Evolutionary conservation across 2,888 invertebrate species (phyloP).

Genomic region (Phasia obesa): DNA sequence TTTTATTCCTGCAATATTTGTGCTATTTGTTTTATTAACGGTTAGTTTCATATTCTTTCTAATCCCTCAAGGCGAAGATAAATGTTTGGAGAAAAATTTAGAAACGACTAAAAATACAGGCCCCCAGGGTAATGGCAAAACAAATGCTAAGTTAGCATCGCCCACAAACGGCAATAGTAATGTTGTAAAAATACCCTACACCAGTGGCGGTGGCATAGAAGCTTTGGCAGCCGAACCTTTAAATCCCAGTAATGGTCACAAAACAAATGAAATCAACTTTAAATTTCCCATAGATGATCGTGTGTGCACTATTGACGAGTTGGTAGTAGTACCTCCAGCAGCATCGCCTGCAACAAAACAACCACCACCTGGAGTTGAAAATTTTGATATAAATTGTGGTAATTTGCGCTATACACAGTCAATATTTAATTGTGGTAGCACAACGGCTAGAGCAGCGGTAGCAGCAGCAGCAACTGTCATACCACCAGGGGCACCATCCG

Average conservation of each 20-base stretch:
- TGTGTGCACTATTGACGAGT: conserved; percentile 82
- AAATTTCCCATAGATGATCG: conserved; percentile 84
- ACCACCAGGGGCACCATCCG: conserved; percentile 79
- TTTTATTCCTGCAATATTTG: conserved; percentile 6
- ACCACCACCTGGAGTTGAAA: conserved; percentile 64
- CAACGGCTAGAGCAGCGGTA: conserved; percentile 75
- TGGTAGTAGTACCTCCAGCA: conserved; percentile 79
- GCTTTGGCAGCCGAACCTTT: conserved; percentile 53
- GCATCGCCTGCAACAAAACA: conserved; percentile 76
- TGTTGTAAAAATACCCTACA: conserved; percentile 74
- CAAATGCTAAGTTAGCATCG: conserved; percentile 63
- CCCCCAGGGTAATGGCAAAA: conserved; percentile 63
- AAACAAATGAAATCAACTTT: conserved; percentile 84
- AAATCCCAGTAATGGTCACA: conserved; percentile 73
- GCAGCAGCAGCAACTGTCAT: conserved; percentile 78
- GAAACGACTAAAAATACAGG: conserved; percentile 72
- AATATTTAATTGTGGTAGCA: conserved; percentile 66
- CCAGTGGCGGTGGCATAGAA: conserved; percentile 74
- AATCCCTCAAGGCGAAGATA: conserved; percentile 77
- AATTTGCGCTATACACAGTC: conserved; percentile 54
- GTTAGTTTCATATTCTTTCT: conserved; percentile 8
- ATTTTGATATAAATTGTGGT: conserved; percentile 28
- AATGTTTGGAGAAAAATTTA: conserved; percentile 81
- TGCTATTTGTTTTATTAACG: conserved; percentile 33
- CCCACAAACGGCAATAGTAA: conserved; percentile 56